Base-by-base conservation (phyloP, 2,888 invertebrate species). In the Argyresthia goedartella region DNA sequence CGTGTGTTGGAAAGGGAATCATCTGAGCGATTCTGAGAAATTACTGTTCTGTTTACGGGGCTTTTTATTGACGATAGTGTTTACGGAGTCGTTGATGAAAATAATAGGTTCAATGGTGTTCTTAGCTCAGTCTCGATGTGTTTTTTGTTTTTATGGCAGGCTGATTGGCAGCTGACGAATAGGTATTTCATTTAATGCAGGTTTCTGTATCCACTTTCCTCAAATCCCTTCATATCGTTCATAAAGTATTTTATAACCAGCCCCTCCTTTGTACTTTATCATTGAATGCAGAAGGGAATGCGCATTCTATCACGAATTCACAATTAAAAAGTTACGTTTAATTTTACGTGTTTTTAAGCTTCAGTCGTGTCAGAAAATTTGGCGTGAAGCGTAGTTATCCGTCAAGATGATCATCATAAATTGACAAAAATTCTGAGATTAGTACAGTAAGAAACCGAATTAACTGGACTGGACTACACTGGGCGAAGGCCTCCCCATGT, bases 11-110 rank as follows among this genome's bases (percentile, higher is more conserved):
- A 42, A 33, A 45, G 70, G 67, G 71, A 67, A 77, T 78, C 78
- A 79, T 66, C 67, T 61, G 64, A 67, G 68, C 67, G 67, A 66
- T 76, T 72, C 71, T 67, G 61, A 71, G 79, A 76, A 79, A 79
- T 78, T 78, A 73, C 77, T 69, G 72, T 65, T 61, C 58, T 61
- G 60, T 63, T 56, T 63, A 57, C 63, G 60, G 60, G 56, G 57
- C 59, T 67, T 72, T 76, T 76, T 74, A 67, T 76, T 77, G 74
- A 69, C 77, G 76, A 56, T 55, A 60, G 55, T 57, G 55, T 50
- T 56, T 55, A 57, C 51, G 15, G 49, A 51, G 58, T 58, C 56
- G 55, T 61, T 61, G 59, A 60, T 55, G 61, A 53, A 61, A 61
- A 64, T 61, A 60, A 59, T 57, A 57, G 58, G 59, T 59, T 57